Conservation (phyloP, 2,888 invertebrate species). For the Cheilosia scutellata region DNA sequence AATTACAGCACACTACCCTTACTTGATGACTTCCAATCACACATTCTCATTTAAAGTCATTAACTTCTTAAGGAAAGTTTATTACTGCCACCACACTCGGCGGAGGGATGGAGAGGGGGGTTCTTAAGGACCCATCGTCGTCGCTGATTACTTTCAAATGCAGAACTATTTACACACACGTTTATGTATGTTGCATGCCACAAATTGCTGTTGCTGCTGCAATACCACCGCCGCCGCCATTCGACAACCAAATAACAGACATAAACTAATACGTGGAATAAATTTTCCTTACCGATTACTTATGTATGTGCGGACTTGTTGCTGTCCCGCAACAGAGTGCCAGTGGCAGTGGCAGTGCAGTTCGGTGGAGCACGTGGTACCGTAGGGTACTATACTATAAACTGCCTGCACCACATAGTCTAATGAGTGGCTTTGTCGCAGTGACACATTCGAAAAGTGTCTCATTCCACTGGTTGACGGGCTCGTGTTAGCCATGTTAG, state of each 20-base stretch:
- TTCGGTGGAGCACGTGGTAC: conserved; percentile 6
- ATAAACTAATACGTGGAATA: conserved; percentile 72
- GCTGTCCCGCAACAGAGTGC: conserved; percentile 68
- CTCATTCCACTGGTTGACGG: background rate
- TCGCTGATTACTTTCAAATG: conserved; percentile 64
- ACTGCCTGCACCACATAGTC: background rate
- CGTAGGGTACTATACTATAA: background rate
- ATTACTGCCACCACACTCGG: conserved; percentile 43
- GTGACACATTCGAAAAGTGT: conserved; percentile 58
- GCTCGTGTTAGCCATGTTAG: conserved; percentile 58
- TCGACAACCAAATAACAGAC: conserved; percentile 68
- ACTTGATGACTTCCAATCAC: conserved; percentile 19
- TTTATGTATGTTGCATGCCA: conserved; percentile 58
- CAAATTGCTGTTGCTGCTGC: conserved; percentile 67
- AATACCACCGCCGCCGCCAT: conserved; percentile 45
- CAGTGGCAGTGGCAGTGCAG: background rate
- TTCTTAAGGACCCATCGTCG: conserved; percentile 3
- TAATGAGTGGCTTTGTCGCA: conserved; percentile 62
- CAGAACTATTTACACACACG: conserved; percentile 16
- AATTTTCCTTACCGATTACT: conserved; percentile 60
- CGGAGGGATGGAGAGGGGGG: too few species aligned
- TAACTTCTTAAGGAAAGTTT: conserved; percentile 72
- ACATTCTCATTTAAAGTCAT: conserved; percentile 71
- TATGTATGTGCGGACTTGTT: conserved; percentile 65
- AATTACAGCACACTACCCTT: conserved; percentile 17